Evolutionary conservation across 2,888 invertebrate genomes (phyloP), one percentile per base, ranked within the genome.

Genomic region (Caenorhabditis wallacei): DNA sequence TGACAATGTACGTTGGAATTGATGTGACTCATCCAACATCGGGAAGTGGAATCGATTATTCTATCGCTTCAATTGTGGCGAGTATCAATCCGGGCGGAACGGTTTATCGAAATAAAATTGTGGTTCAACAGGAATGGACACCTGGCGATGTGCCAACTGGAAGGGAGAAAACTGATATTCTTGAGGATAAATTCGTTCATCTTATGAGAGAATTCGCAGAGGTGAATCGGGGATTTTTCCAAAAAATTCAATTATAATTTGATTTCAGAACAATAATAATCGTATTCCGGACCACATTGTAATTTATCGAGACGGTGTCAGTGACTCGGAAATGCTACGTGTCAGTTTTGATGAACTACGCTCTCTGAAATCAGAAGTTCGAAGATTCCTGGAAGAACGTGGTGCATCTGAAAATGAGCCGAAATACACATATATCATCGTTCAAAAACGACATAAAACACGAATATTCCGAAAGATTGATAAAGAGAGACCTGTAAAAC

Each of bases 21-120:
- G 88, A 88, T 54, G 85, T 86, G 11, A 87, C 87, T n/a, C 88
- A 88, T 84, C 87, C 88, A 2, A 82, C 84, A 1, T 22, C 26
- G 4, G 53, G 43, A 4, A 70, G 68, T 40, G 72, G 75, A 2
- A 80, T 83, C 22, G 83, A 85, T 37, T 61, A 61, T 24, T 84
- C 84, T 0, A 72, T 87, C 13, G 88, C 86, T 13, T 43, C 78
- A 1, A 78, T 88, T n/a, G 88, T 87, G 8, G 85, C 76, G 1
- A 85, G 81, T 46, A 78, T 81, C 26, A 81, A 88, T 68, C 18
- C 57, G 16, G 68, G 80, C 11, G 85, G 74, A 26, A 82, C 85
- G 4, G 63, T 22, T 71, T 87, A 64, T 11, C 35, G 43, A 2
- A 64, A 79, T 37, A 16, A 43, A 56, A 56, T 80, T n/a, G 54